These are phyloP conservation scores for Bryconaethiops microstoma DNA, from an alignment of 2,797 vertebrate species.

Conservation along the genomic window DNA sequence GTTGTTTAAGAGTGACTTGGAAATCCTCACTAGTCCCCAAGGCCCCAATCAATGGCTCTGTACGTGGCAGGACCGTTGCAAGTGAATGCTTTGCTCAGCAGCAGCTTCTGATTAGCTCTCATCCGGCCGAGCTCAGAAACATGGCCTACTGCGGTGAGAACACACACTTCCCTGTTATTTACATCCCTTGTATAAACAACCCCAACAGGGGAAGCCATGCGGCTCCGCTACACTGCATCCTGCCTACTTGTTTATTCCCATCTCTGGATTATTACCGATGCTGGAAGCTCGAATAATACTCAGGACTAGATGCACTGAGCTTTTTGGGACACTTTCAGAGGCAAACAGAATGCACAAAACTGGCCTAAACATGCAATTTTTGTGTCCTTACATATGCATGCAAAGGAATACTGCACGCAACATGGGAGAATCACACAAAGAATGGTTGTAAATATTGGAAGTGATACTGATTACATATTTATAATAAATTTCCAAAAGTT, in stretches of 20 bases:
- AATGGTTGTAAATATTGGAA: too few relatives aligned
- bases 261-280: neutral
- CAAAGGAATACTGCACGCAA: too few relatives aligned
- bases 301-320: neutral
- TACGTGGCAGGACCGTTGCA: conserved; percentile 39
- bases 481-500: too few relatives aligned
- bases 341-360: neutral
- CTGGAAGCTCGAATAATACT: neutral
- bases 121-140: conserved; percentile 36
- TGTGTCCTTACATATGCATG: too few relatives aligned
- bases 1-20: conserved; percentile 48
- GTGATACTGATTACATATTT: too few relatives aligned
- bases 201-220: conserved; percentile 15
- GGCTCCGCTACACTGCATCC: conserved; percentile 26
- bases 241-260: conserved; percentile 22
- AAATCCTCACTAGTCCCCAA: conserved; percentile 45
- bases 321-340: neutral
- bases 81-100: conserved; percentile 47
- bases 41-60: conserved; percentile 59
- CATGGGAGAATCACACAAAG: too few relatives aligned
- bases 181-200: conserved; percentile 43
- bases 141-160: conserved; percentile 42
- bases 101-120: conserved; percentile 54
- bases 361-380: too few relatives aligned
- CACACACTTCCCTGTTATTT: conserved; percentile 40